Base-by-base conservation (phyloP, 2,113 vertebrate genomes). In the Ceyx cyanopectus region DNA sequence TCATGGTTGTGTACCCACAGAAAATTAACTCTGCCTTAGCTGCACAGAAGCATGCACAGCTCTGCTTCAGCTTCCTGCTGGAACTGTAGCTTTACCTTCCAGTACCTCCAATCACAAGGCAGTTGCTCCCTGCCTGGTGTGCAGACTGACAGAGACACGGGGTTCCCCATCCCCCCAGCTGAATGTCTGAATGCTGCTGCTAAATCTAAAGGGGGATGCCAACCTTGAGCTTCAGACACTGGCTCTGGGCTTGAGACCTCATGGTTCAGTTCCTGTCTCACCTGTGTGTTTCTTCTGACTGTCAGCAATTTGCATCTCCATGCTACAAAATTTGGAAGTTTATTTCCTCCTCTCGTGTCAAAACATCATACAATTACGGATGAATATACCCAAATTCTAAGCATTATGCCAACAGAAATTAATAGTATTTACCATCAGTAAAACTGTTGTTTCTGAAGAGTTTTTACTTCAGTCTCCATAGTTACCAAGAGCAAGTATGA, bases 381-480 rank as follows among this genome's bases (percentile, higher is more conserved):
- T 40, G 56, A 63, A 70, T 19, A 57, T 5, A 84, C 5, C 19
- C 56, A 60, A 89, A 70, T 34, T 51, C 65, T 53, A 48, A 87
- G 41, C n/a, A 65, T 62, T 85, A 15, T 63, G 32, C 51, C 53
- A 78, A 83, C 24, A 91, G 61, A 80, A 91, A 88, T 48, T 43
- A 83, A 80, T 2, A 88, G 61, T 37, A 74, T 90, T 90, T 72
- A 67, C 26, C 74, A 83, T n/a, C 60, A 82, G 63, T 6, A 43
- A 82, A 91, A 94, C 6, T 70, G 46, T 29, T 70, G 51, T 51
- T 82, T 93, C 43, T 57, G 45, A 26, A 66, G 62, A 91, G 63
- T 93, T 92, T 89, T 84, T 40, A 48, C 34, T 87, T 90, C 56
- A 27, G 63, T 80, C 56, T 92, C 92, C 84, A 70, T 66, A 87